Percentiles rank a stretch among this genome's conserved stretches.
These are phyloP conservation scores for Petrolisthes manimaculis DNA, from an alignment of 2,888 invertebrate genomes.

Conservation along the genomic window DNA sequence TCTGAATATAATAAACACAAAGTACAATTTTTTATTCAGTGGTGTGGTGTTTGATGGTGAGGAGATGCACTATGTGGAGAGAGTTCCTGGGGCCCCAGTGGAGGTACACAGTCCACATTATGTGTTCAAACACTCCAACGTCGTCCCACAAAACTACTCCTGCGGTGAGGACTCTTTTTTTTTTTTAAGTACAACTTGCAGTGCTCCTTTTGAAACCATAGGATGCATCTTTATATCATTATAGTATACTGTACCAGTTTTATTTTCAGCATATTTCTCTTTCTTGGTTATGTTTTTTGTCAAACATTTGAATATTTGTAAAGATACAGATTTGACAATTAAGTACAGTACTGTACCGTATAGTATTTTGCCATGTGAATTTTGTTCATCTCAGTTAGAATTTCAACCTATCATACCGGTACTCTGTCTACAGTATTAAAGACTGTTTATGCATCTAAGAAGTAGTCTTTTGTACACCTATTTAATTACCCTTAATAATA, in stretches of 20 bases:
- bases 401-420: too few relatives aligned
- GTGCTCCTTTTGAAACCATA: neutral
- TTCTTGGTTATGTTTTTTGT: too few relatives aligned
- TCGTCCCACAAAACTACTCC: slow-evolving; percentile 71
- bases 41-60: slow-evolving; percentile 85
- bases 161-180: slow-evolving; percentile 73
- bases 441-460: too few relatives aligned
- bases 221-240: slow-evolving; percentile 14
- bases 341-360: too few relatives aligned
- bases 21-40: slow-evolving; percentile 68
- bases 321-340: too few relatives aligned
- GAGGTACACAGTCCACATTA: slow-evolving; percentile 49
- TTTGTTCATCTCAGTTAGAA: too few relatives aligned
- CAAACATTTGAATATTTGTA: too few relatives aligned
- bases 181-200: neutral
- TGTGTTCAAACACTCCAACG: slow-evolving; percentile 54
- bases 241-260: neutral
- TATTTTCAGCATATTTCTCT: neutral
- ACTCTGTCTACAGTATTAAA: too few relatives aligned
- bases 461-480: too few relatives aligned
- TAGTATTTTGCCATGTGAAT: too few relatives aligned
- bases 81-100: slow-evolving; percentile 67
- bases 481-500: too few relatives aligned
- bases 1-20: too few relatives aligned
- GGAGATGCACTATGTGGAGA: slow-evolving; percentile 81